Percentiles rank a stretch among this genome's conserved stretches.
Evolutionary conservation across 2,797 vertebrate species (phyloP).

Genomic region (Oryzias dopingdopingensis): DNA sequence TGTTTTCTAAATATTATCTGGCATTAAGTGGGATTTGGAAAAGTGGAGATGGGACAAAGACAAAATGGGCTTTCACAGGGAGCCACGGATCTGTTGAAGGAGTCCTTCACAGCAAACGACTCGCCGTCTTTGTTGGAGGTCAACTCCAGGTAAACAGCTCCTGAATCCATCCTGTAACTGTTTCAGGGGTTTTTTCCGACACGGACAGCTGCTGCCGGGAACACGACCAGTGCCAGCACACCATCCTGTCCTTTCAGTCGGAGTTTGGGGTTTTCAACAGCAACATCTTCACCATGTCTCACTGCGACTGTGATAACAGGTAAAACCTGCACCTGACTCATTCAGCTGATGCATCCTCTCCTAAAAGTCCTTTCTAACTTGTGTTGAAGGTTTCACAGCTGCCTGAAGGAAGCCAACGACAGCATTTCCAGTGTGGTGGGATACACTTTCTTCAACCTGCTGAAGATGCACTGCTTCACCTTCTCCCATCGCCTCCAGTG

Average conservation of each 20-base stretch:
- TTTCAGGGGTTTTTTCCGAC: conserved; percentile 71
- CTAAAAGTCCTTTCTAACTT: not conserved
- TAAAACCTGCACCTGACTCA: conserved; percentile 7
- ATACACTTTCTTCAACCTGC: conserved; percentile 84
- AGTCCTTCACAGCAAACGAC: too few relatives aligned
- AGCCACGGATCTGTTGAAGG: too few relatives aligned
- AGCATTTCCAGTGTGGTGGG: conserved; percentile 82
- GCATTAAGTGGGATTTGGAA: too few relatives aligned
- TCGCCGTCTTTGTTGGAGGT: too few relatives aligned
- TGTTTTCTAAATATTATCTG: too few relatives aligned
- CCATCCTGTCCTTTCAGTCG: conserved; percentile 81
- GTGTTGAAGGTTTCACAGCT: conserved; percentile 78
- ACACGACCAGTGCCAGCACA: conserved; percentile 85
- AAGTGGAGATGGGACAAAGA: too few relatives aligned
- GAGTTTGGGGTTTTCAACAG: conserved; percentile 85
- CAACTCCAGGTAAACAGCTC: too few relatives aligned
- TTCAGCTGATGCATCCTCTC: too few relatives aligned
- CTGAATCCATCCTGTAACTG: too few relatives aligned
- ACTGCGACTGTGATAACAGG: conserved; percentile 86
- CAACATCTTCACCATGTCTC: conserved; percentile 88
- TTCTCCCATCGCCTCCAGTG: conserved; percentile 81
- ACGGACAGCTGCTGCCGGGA: conserved; percentile 88
- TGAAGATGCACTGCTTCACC: conserved; percentile 86
- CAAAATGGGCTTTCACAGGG: too few relatives aligned
- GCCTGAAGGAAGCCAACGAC: conserved; percentile 76